Evolutionary conservation across 2,888 invertebrate species (phyloP).

Genomic region (Dioctria linearis): DNA sequence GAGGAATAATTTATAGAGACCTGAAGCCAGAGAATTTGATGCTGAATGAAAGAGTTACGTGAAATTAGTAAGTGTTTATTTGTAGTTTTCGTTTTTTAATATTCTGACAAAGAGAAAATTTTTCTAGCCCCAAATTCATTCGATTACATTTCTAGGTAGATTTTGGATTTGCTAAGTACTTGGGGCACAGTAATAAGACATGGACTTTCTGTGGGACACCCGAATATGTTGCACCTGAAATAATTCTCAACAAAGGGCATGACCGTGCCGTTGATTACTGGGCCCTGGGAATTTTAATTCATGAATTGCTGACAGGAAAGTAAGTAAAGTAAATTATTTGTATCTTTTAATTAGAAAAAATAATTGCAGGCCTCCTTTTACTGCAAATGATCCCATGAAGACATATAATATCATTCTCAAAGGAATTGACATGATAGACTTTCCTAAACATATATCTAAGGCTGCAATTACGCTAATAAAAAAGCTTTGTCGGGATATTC

Average conservation of each 20-base stretch:
- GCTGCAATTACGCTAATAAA: constrained; percentile 88
- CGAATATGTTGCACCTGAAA: constrained; percentile 91
- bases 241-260: constrained; percentile 85
- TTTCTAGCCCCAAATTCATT: too few species aligned
- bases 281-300: constrained; percentile 92
- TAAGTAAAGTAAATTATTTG: constrained; percentile 69
- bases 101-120: too few species aligned
- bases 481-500: constrained; percentile 87
- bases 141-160: constrained; percentile 76
- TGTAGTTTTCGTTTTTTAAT: too few species aligned
- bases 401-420: constrained; percentile 94
- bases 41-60: constrained; percentile 86
- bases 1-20: constrained; percentile 89
- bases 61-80: constrained; percentile 79
- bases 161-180: constrained; percentile 93
- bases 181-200: constrained; percentile 86
- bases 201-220: constrained; percentile 99
- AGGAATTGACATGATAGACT: constrained; percentile 90
- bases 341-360: not conserved
- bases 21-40: constrained; percentile 96
- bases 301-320: constrained; percentile 90
- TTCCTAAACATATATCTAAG: constrained; percentile 85
- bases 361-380: constrained; percentile 82
- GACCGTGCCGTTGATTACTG: constrained; percentile 94
- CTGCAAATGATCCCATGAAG: constrained; percentile 93